A percentile compares a stretch with the other conserved stretches of the same genome.
These are phyloP conservation scores for Camponotus floridanus DNA, from an alignment of 1,140 invertebrate species.

Conservation along the genomic window DNA sequence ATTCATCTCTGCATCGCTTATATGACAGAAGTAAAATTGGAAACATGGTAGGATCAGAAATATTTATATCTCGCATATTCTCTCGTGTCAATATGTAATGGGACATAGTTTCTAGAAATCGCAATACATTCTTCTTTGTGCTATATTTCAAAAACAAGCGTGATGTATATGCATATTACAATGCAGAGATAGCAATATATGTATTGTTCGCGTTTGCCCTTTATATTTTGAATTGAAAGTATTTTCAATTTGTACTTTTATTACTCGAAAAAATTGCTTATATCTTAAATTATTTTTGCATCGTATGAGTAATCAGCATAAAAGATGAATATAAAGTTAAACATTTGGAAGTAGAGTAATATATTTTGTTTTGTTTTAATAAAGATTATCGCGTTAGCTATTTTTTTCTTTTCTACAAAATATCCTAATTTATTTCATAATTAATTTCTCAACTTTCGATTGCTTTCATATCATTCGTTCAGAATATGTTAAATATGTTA, in stretches of 20 bases:
- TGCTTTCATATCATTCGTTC: not conserved
- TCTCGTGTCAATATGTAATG: conserved; percentile 20
- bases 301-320: not conserved
- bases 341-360: conserved; percentile 8
- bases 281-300: not conserved
- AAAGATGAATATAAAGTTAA: conserved; percentile 50
- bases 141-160: not conserved
- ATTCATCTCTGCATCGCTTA: conserved; percentile 50
- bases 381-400: not conserved
- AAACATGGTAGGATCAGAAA: conserved; percentile 36
- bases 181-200: no score
- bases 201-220: not conserved
- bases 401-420: conserved; percentile 26
- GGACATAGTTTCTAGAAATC: conserved; percentile 15
- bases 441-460: not conserved
- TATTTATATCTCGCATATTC: conserved; percentile 50
- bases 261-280: not conserved
- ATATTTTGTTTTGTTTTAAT: conserved; percentile 15
- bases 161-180: not conserved
- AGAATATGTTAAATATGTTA: not conserved
- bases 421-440: conserved; percentile 59
- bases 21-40: conserved; percentile 60
- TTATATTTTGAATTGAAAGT: not conserved
- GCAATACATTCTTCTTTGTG: conserved; percentile 20
- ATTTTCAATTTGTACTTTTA: not conserved